phyloP scores from a whole-genome alignment of 2,113 vertebrate genomes.

The Pteruthius melanotis region DNA sequence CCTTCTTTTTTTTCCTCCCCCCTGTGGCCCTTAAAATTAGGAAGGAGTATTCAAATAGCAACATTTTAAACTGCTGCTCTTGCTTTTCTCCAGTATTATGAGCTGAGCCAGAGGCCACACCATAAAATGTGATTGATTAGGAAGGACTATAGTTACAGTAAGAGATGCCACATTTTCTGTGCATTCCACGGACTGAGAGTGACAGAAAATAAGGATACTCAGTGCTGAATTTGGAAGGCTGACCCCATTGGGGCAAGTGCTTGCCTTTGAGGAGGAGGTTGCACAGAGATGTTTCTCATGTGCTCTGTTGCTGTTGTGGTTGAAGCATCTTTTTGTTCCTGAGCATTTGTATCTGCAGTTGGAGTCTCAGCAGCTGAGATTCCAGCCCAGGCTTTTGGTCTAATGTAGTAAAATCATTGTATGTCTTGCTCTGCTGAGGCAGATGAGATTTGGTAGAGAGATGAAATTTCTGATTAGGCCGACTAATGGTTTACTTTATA shows the following conservation, averaged over 20 bases:
- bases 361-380: neutral
- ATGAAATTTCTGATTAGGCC: neutral
- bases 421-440: neutral
- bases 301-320: neutral
- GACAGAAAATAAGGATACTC: neutral
- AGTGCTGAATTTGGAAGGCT: neutral
- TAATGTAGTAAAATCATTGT: neutral
- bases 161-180: conserved; percentile 8
- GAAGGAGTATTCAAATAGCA: conserved; percentile 56
- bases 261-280: neutral
- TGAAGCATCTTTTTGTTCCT: neutral
- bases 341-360: neutral
- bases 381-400: neutral
- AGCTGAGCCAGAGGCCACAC: conserved; percentile 50
- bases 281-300: neutral
- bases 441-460: neutral
- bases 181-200: neutral
- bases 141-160: conserved; percentile 17
- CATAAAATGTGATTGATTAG: conserved; percentile 64
- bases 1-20: accelerated
- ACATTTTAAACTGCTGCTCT: conserved; percentile 37
- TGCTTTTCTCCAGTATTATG: conserved; percentile 14
- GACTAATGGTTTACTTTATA: neutral
- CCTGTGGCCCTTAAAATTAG: conserved; percentile 30
- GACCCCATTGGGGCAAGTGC: neutral